Evolutionary conservation across 2,888 invertebrate genomes (phyloP).

Genomic region (Frankliniella intonsa): DNA sequence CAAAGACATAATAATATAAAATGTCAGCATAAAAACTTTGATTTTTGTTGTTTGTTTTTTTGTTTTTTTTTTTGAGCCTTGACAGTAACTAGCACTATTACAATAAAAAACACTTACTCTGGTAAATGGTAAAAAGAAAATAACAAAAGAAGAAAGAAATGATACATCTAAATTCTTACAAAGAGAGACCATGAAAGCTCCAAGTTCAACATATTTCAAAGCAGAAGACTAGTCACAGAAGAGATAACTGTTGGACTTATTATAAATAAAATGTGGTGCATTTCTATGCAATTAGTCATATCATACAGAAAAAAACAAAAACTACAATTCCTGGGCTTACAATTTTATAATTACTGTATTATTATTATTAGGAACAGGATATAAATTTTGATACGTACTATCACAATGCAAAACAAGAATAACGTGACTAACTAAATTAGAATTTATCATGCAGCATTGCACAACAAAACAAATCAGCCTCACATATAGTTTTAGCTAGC

Average conservation of each 20-base stretch:
- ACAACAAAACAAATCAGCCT: background rate
- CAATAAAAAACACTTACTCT: too few relatives aligned
- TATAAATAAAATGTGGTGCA: too few relatives aligned
- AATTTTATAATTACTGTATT: background rate
- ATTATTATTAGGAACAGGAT: background rate
- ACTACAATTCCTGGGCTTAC: background rate
- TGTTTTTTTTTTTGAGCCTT: background rate
- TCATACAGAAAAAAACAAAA: background rate
- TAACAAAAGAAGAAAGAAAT: background rate
- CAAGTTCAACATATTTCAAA: background rate
- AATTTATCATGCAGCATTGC: background rate
- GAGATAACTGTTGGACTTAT: too few relatives aligned
- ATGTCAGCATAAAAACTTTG: too few relatives aligned
- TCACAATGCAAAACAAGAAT: too few relatives aligned
- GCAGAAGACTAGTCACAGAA: background rate
- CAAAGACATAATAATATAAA: too few relatives aligned
- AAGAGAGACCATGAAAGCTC: background rate
- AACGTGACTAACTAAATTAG: too few relatives aligned
- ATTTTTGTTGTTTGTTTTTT: background rate
- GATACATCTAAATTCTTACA: background rate
- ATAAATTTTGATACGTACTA: too few relatives aligned
- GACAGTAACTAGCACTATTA: background rate
- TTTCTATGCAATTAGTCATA: too few relatives aligned
- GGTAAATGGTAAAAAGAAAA: background rate
- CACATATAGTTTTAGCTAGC: background rate